Conservation (phyloP, 2,113 vertebrate genomes). For the Malaclemys terrapin region DNA sequence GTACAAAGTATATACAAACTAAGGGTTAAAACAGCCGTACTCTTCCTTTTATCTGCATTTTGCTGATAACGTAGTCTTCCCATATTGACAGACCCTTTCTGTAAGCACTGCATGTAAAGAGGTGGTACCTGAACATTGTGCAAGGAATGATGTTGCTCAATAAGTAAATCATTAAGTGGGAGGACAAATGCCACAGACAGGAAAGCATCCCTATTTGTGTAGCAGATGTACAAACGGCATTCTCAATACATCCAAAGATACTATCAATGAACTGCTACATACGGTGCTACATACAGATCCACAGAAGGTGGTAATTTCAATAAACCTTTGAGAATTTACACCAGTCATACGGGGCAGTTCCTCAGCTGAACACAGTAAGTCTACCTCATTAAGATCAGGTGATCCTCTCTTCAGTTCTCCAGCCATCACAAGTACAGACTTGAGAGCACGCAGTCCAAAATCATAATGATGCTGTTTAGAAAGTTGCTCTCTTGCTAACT, state of each 20-base stretch:
- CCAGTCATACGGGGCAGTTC: background rate
- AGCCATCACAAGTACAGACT: slow-evolving; percentile 97
- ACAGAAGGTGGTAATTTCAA: background rate
- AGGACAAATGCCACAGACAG: background rate
- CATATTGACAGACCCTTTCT: background rate
- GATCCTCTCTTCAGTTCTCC: slow-evolving; percentile 95
- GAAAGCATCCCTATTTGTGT: background rate
- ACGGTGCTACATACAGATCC: background rate
- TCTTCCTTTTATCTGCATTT: background rate
- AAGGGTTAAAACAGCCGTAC: background rate
- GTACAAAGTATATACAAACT: background rate
- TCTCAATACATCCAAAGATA: background rate
- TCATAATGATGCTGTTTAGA: slow-evolving; percentile 98
- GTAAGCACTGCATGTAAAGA: background rate
- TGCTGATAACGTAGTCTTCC: background rate
- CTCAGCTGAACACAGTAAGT: background rate
- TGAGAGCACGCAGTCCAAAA: slow-evolving; percentile 94
- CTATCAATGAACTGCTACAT: background rate
- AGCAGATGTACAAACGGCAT: background rate
- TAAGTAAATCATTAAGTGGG: background rate
- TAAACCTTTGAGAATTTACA: background rate
- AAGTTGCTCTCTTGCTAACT: slow-evolving; percentile 92
- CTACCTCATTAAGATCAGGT: slow-evolving; percentile 90
- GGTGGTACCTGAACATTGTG: background rate
- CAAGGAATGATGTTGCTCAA: background rate